A percentile compares a stretch with the other conserved stretches of the same genome.
Conservation (phyloP, 2,797 vertebrate species). For the Alectoris magna region DNA sequence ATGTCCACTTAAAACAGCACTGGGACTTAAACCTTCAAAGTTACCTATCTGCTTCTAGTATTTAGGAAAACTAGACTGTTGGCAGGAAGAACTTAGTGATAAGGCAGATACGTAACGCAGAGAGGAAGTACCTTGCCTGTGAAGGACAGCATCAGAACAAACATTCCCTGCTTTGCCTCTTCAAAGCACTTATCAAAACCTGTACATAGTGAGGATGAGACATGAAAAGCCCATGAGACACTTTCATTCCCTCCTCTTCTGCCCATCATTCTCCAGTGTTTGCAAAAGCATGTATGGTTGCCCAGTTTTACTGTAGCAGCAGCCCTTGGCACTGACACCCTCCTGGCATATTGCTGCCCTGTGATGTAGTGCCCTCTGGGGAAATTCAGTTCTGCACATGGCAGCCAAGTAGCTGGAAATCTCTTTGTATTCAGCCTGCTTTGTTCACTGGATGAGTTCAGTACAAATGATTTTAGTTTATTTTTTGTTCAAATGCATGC, state of each 20-base stretch:
- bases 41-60: neutral
- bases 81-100: neutral
- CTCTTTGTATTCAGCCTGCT: neutral
- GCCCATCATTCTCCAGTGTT: neutral
- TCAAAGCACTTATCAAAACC: neutral
- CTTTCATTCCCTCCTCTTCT: neutral
- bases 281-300: neutral
- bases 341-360: neutral
- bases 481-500: neutral
- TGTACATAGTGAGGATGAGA: neutral
- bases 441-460: neutral
- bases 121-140: neutral
- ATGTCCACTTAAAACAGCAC: neutral
- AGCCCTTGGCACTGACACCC: neutral
- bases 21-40: neutral
- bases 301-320: neutral
- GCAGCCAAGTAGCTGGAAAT: neutral
- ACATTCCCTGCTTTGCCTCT: neutral
- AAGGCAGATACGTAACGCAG: neutral
- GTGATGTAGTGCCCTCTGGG: neutral
- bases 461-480: neutral
- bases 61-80: neutral
- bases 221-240: neutral
- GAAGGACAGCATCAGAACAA: neutral
- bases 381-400: neutral